Percentiles rank a stretch among this genome's conserved stretches.
Conservation (phyloP, 2,888 invertebrate species). For the Polydrusus pterygomalis region DNA sequence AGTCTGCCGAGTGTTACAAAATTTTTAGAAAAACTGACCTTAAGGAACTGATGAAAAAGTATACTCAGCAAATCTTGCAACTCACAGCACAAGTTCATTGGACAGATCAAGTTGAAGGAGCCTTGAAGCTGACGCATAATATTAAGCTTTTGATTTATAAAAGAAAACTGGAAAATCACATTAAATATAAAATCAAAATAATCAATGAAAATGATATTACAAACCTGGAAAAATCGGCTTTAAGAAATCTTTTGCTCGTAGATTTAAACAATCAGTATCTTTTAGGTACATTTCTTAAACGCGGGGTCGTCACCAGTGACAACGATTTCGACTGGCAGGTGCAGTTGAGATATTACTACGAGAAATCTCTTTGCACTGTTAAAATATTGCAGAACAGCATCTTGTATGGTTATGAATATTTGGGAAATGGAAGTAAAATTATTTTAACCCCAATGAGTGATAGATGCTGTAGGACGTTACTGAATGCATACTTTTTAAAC, state of each 20-base stretch:
- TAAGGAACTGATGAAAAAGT: slow-evolving; percentile 53
- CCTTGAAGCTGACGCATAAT: slow-evolving; percentile 57
- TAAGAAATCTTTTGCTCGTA: slow-evolving; percentile 64
- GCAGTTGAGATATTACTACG: slow-evolving; percentile 83
- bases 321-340: slow-evolving; percentile 85
- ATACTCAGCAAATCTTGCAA: slow-evolving; percentile 59
- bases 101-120: slow-evolving; percentile 73
- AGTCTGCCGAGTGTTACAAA: slow-evolving; percentile 58
- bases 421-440: slow-evolving; percentile 83
- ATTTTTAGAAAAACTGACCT: slow-evolving; percentile 53
- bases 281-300: slow-evolving; percentile 77
- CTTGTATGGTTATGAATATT: slow-evolving; percentile 87
- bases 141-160: slow-evolving; percentile 58
- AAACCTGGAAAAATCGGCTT: slow-evolving; percentile 67
- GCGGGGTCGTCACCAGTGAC: slow-evolving; percentile 77
- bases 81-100: slow-evolving; percentile 57
- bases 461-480: slow-evolving; percentile 85
- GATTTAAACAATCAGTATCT: slow-evolving; percentile 80
- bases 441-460: slow-evolving; percentile 82
- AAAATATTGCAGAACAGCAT: slow-evolving; percentile 84
- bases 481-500: slow-evolving; percentile 86
- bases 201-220: slow-evolving; percentile 58
- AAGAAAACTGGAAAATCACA: slow-evolving; percentile 51
- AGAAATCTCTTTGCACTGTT: slow-evolving; percentile 78
- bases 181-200: slow-evolving; percentile 64